phyloP scores from a whole-genome alignment of 2,113 vertebrate species.

The Vimba vimba region DNA sequence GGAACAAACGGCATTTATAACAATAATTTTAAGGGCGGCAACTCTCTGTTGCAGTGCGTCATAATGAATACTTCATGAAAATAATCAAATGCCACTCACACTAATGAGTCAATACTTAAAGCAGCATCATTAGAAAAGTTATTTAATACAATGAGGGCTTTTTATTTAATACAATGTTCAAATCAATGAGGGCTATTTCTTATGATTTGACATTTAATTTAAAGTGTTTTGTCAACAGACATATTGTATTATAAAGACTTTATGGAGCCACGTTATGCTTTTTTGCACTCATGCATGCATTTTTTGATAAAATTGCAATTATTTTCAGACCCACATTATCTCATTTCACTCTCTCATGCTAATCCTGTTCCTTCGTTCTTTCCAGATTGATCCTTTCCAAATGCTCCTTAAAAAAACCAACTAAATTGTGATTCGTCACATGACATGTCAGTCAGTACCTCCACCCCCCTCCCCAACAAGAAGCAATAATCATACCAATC shows the following conservation, averaged over 20 bases:
- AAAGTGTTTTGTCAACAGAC: neutral
- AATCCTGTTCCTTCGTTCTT: neutral
- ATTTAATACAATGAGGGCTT: neutral
- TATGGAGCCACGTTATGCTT: neutral
- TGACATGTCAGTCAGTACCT: too few relatives aligned
- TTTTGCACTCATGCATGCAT: neutral
- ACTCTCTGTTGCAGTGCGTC: neutral
- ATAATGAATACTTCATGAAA: conserved; percentile 32
- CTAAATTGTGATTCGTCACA: neutral
- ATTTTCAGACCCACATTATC: neutral
- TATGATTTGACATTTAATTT: conserved; percentile 11
- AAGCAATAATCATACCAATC: neutral
- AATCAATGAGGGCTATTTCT: neutral
- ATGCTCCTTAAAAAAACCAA: neutral
- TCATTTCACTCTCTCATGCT: neutral
- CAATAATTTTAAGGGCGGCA: conserved; percentile 21
- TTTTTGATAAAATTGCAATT: neutral
- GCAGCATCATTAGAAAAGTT: neutral
- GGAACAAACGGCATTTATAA: conserved; percentile 11
- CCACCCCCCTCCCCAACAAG: too few relatives aligned
- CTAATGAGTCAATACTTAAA: conserved; percentile 10
- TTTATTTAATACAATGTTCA: too few relatives aligned
- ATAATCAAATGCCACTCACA: conserved; percentile 40
- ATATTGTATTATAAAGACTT: neutral
- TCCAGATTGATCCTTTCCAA: neutral